These are phyloP conservation scores for Eunapius fragilis DNA, from an alignment of 37 sponge, comb jelly and placozoan genomes.

Conservation along the genomic window DNA sequence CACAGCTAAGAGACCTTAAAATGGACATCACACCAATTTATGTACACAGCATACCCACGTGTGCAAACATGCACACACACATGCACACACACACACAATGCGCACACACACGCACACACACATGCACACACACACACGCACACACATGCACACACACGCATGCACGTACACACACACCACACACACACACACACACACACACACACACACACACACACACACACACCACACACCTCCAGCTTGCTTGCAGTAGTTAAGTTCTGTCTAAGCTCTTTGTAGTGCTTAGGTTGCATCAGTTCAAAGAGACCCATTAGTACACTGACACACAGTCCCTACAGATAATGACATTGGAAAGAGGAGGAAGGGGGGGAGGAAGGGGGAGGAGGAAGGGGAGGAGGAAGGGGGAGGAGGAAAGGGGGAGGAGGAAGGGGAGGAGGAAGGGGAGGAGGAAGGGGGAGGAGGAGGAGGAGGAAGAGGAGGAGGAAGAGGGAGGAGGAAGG, in stretches of 20 bases:
- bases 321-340: slow-evolving; percentile 38
- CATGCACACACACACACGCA: no score
- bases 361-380: background rate
- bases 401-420: background rate
- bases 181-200: background rate
- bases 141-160: no score
- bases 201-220: background rate
- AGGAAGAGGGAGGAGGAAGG: slow-evolving; percentile 1
- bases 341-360: background rate
- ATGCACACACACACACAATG: no score
- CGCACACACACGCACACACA: no score
- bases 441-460: background rate
- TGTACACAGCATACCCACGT: no score
- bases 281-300: slow-evolving; percentile 53
- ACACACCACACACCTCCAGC: background rate
- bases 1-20: no score
- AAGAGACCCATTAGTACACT: slow-evolving; percentile 32
- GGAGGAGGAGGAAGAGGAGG: background rate
- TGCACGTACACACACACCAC: background rate
- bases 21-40: no score
- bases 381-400: background rate
- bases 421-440: background rate
- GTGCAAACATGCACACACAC: no score
- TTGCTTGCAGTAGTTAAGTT: background rate
- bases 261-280: slow-evolving; percentile 32